phyloP scores from a whole-genome alignment of 2,113 vertebrate genomes.

The Coptodon bakossiorum region DNA sequence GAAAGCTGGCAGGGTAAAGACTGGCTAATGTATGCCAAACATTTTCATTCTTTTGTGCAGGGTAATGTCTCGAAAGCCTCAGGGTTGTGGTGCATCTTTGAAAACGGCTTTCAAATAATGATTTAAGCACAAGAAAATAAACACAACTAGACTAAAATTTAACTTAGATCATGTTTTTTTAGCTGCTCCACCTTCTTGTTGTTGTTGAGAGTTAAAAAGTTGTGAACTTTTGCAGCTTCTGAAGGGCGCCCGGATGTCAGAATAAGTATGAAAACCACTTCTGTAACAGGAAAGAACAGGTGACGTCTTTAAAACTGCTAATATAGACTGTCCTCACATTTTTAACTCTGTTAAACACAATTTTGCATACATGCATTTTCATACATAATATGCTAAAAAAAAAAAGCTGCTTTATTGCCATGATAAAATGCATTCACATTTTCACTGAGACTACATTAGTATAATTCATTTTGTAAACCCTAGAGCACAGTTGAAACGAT shows the following conservation, averaged over 20 bases:
- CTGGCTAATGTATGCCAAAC: not conserved
- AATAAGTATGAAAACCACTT: not conserved
- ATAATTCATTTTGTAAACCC: not conserved
- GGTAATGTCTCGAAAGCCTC: not conserved
- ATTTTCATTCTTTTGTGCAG: not conserved
- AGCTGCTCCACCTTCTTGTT: not conserved
- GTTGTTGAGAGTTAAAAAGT: not conserved
- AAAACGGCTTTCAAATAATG: not conserved
- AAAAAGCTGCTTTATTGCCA: not conserved
- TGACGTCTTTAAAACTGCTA: constrained; percentile 15
- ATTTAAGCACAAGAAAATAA: not conserved
- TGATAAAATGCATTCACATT: not conserved
- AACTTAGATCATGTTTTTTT: not conserved
- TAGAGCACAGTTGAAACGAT: not conserved
- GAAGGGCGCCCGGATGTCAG: not conserved
- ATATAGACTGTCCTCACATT: not conserved
- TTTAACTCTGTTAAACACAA: not conserved
- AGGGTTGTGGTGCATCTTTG: not conserved
- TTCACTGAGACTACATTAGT: not conserved
- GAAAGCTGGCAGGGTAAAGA: not conserved
- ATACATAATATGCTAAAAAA: not conserved
- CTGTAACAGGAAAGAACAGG: not conserved
- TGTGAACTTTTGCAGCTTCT: not conserved
- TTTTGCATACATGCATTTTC: not conserved
- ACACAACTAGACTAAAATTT: not conserved